phyloP scores from a whole-genome alignment of 30 jellyfish, hydroid and myxozoan genomes.

The Rhopilema esculentum region DNA sequence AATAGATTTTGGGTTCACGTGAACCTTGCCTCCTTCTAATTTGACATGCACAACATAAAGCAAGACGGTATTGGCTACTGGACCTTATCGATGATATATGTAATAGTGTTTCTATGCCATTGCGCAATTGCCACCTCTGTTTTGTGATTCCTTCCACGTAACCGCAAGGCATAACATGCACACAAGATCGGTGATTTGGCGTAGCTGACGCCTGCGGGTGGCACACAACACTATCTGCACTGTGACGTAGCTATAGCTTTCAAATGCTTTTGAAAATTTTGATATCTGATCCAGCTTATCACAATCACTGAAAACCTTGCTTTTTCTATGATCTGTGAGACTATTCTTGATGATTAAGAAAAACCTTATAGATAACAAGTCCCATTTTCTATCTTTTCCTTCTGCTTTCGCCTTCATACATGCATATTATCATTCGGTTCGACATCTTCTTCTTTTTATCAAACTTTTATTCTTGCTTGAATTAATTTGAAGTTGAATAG shows the following conservation, averaged over 20 bases:
- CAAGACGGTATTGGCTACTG: no score
- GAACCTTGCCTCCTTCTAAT: not conserved
- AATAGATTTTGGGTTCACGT: not conserved
- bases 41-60: not conserved
- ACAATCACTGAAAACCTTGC: not conserved
- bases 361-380: no score
- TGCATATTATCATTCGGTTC: no score
- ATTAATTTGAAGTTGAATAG: no score
- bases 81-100: not conserved
- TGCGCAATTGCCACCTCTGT: not conserved
- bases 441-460: no score
- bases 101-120: not conserved
- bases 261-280: not conserved
- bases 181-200: not conserved
- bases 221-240: not conserved
- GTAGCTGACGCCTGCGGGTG: not conserved
- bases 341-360: no score
- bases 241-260: not conserved
- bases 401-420: no score
- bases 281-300: not conserved
- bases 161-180: no score
- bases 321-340: no score
- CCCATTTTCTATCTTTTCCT: no score
- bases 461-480: no score
- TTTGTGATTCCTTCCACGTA: no score